A percentile compares a stretch with the other conserved stretches of the same genome.
These are phyloP conservation scores for Notospermus geniculatus DNA, from an alignment of 1,140 invertebrate species.

Conservation along the genomic window DNA sequence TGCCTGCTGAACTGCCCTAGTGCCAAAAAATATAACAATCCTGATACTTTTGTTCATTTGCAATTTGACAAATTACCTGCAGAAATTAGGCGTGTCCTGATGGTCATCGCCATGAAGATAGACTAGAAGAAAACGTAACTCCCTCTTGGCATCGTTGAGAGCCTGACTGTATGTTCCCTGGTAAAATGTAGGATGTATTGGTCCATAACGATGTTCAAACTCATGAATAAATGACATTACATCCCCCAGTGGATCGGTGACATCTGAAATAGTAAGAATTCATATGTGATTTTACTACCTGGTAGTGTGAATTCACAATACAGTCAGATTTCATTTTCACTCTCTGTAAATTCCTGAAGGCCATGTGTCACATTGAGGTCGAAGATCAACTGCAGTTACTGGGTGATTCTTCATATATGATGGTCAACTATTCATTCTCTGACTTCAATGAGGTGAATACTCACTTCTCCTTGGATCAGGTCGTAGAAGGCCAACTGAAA, in stretches of 20 bases:
- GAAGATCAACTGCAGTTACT: background rate
- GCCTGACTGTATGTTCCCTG: constrained; percentile 88
- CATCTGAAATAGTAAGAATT: constrained; percentile 62
- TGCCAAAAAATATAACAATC: too few species aligned
- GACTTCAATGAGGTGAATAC: constrained; percentile 35
- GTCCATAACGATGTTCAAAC: constrained; percentile 78
- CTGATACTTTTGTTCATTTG: too few species aligned
- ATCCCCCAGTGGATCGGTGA: constrained; percentile 89
- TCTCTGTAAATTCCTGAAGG: background rate
- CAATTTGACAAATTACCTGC: constrained; percentile 62
- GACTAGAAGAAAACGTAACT: constrained; percentile 87
- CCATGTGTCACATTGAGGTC: background rate
- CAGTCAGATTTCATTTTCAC: background rate
- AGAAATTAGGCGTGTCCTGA: constrained; percentile 80
- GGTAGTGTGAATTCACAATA: constrained; percentile 4
- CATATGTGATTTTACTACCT: background rate
- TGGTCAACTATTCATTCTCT: constrained; percentile 6
- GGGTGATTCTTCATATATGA: background rate
- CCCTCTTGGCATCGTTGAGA: constrained; percentile 90
- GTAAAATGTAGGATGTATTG: constrained; percentile 84
- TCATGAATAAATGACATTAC: constrained; percentile 80
- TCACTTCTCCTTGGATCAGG: constrained; percentile 77
- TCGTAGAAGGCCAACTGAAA: constrained; percentile 71
- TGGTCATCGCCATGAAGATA: constrained; percentile 90
- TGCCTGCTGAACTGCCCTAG: too few species aligned